Evolutionary conservation across 2,888 invertebrate genomes (phyloP).

Genomic region (Abrostola triplasia): DNA sequence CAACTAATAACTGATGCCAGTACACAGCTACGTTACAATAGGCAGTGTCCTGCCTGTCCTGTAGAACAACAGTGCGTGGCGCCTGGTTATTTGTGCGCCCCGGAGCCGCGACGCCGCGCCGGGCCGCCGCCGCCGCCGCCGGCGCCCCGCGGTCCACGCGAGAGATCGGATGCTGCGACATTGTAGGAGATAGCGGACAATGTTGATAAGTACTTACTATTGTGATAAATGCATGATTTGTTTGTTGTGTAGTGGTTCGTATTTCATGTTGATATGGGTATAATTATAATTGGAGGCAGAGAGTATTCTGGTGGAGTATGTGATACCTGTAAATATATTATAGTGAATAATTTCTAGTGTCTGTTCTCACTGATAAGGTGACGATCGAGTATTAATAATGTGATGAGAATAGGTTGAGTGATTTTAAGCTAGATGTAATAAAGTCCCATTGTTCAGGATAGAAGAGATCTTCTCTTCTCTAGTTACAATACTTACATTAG

Average conservation of each 20-base stretch:
- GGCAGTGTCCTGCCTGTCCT: slow-evolving; percentile 43
- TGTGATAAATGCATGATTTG: not conserved
- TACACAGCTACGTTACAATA: slow-evolving; percentile 15
- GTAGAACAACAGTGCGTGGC: slow-evolving; percentile 63
- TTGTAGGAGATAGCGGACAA: slow-evolving; percentile 26
- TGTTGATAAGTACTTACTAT: slow-evolving; percentile 1
- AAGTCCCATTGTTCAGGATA: too few species aligned
- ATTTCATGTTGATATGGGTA: too few species aligned
- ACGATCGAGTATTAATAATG: too few species aligned
- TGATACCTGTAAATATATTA: too few species aligned
- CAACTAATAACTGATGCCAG: not conserved
- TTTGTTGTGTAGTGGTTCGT: not conserved
- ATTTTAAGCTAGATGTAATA: too few species aligned
- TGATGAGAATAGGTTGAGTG: too few species aligned
- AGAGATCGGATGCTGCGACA: slow-evolving; percentile 20
- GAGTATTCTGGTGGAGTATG: too few species aligned
- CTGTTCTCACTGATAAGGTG: too few species aligned
- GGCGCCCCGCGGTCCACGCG: slow-evolving; percentile 71
- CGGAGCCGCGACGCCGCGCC: slow-evolving; percentile 62
- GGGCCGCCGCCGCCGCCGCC: slow-evolving; percentile 56
- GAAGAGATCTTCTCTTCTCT: too few species aligned
- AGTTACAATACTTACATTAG: too few species aligned
- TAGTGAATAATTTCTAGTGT: too few species aligned
- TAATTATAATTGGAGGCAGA: too few species aligned
- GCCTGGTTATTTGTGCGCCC: slow-evolving; percentile 75